Evolutionary conservation across 2,113 vertebrate genomes (phyloP).

Genomic region (Oenanthe melanoleuca): DNA sequence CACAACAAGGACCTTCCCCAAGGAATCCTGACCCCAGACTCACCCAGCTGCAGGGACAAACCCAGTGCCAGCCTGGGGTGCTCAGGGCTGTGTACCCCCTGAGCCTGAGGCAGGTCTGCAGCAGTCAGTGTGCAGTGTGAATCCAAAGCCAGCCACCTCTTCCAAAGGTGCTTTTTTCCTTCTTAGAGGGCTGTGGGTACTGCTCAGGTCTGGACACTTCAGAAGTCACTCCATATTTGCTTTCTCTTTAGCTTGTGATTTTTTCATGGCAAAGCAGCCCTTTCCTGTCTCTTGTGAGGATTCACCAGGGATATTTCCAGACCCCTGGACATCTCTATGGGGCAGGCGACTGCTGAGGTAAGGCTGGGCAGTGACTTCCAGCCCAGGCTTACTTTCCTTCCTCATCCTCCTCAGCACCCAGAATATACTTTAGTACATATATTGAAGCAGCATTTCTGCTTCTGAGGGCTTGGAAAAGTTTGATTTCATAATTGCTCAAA

Average conservation of each 20-base stretch:
- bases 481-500: background rate
- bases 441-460: background rate
- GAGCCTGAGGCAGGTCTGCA: background rate
- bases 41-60: background rate
- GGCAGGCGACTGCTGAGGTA: background rate
- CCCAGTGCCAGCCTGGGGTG: background rate
- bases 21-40: background rate
- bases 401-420: background rate
- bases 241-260: background rate
- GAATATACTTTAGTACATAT: background rate
- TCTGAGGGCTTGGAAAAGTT: background rate
- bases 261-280: background rate
- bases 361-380: background rate
- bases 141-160: background rate
- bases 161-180: background rate
- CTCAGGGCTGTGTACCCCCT: background rate
- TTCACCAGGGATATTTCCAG: background rate
- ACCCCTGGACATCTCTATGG: fast-evolving
- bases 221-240: background rate
- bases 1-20: background rate
- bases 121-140: background rate
- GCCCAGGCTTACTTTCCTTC: background rate
- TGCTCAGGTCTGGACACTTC: background rate
- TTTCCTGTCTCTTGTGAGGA: background rate
- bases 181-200: background rate